Evolutionary conservation across 2,113 vertebrate genomes (phyloP).

Genomic region (Cranoglanis bouderius): DNA sequence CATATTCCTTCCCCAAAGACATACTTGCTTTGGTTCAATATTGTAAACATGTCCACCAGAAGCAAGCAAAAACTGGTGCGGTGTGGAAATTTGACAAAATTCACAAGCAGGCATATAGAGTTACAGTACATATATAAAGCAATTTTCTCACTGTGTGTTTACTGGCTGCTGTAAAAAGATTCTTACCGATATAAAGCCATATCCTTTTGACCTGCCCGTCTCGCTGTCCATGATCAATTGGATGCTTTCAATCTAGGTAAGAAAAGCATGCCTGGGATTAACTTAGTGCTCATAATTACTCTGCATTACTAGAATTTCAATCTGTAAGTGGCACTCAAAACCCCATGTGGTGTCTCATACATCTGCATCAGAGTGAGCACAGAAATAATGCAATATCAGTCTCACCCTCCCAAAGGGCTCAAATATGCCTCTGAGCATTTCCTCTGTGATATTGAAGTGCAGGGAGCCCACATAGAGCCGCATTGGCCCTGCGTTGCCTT

Average conservation of each 20-base stretch:
- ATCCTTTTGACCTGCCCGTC: constrained; percentile 97
- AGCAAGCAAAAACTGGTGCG: not conserved
- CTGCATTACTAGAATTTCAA: not conserved
- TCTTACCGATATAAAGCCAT: constrained; percentile 96
- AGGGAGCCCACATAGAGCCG: constrained; percentile 94
- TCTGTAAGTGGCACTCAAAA: not conserved
- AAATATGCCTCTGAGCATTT: constrained; percentile 98
- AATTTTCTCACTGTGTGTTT: not conserved
- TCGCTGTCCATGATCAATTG: constrained; percentile 99
- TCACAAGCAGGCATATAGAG: not conserved
- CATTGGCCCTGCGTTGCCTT: constrained; percentile 96
- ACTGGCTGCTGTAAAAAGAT: not conserved
- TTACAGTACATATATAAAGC: not conserved
- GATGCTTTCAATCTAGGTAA: constrained; percentile 91
- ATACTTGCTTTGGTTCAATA: not conserved
- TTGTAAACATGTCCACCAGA: not conserved
- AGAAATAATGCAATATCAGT: not conserved
- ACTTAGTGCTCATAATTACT: not conserved
- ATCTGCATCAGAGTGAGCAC: not conserved
- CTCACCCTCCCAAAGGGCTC: constrained; percentile 94
- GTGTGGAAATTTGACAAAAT: not conserved
- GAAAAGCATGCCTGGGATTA: constrained; percentile 16
- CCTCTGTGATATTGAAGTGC: constrained; percentile 98
- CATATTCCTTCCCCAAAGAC: not conserved
- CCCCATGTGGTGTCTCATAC: not conserved